These are phyloP conservation scores for Cyanoderma ruficeps DNA, from an alignment of 2,113 vertebrate genomes.

Conservation along the genomic window DNA sequence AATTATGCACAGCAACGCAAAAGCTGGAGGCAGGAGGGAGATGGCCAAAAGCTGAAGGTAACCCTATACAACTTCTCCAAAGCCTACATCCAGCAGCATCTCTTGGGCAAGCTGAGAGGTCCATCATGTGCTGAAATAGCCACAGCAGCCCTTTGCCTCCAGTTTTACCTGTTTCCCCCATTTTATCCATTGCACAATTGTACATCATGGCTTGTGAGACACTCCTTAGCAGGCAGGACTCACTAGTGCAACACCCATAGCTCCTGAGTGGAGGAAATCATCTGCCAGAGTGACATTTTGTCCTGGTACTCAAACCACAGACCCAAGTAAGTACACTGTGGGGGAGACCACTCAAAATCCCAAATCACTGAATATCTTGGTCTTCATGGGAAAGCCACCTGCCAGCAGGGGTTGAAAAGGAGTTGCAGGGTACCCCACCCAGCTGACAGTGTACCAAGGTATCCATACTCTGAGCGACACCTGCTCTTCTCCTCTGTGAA, in stretches of 20 bases:
- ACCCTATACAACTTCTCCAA: accelerated
- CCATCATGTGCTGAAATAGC: background rate
- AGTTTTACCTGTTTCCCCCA: background rate
- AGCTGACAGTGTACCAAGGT: background rate
- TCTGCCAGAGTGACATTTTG: background rate
- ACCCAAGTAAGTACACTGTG: background rate
- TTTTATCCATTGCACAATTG: background rate
- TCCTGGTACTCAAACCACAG: background rate
- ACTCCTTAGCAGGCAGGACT: background rate
- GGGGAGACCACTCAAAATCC: background rate
- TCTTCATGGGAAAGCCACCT: background rate
- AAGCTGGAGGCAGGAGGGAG: background rate
- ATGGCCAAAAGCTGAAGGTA: background rate
- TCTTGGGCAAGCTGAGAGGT: background rate
- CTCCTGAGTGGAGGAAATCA: background rate
- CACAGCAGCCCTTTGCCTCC: background rate
- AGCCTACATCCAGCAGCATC: background rate
- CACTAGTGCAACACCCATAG: background rate
- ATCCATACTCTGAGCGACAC: background rate
- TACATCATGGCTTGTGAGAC: background rate
- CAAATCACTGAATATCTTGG: accelerated
- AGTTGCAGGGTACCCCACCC: background rate
- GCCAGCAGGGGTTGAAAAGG: background rate
- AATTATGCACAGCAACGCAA: accelerated
- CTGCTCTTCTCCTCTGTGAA: background rate